Conservation (phyloP, 2,113 vertebrate species). For the Setophaga petechia region DNA sequence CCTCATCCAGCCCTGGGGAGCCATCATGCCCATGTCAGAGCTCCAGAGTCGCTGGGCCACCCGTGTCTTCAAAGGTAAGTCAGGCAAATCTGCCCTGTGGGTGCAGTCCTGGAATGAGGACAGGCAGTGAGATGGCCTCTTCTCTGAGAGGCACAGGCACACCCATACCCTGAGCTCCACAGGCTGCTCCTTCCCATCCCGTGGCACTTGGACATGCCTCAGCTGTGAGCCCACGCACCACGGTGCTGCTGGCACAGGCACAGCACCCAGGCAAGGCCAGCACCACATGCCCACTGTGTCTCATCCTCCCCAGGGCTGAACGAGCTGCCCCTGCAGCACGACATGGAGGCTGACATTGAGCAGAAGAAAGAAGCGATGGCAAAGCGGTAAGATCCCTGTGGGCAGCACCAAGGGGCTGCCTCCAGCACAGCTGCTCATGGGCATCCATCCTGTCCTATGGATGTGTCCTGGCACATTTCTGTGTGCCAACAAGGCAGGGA, state of each 20-base stretch:
- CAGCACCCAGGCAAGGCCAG: background rate
- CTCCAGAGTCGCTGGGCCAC: slow-evolving; percentile 89
- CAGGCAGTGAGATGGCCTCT: background rate
- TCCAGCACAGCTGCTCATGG: background rate
- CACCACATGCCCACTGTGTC: background rate
- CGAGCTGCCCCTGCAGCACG: background rate
- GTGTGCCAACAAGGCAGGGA: rapidly evolving
- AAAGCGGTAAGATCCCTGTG: slow-evolving; percentile 50
- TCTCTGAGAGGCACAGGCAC: background rate
- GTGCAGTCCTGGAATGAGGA: background rate
- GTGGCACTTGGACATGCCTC: background rate
- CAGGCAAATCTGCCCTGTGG: background rate
- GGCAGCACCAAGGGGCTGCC: too few relatives aligned
- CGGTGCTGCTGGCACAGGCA: rapidly evolving
- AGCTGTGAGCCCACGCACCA: rapidly evolving
- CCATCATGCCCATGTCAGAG: slow-evolving; percentile 85
- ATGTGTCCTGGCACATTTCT: rapidly evolving
- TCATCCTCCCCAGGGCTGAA: slow-evolving; percentile 50
- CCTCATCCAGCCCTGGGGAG: slow-evolving; percentile 79
- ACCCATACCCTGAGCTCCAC: background rate
- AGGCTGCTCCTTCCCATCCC: background rate
- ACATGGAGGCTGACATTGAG: slow-evolving; percentile 69
- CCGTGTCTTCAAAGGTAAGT: slow-evolving; percentile 84
- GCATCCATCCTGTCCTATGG: rapidly evolving
- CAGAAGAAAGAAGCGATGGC: slow-evolving; percentile 21